A percentile compares a stretch with the other conserved stretches of the same genome.
These are phyloP conservation scores for Priapulus caudatus DNA, from an alignment of 2,888 invertebrate genomes.

Conservation along the genomic window DNA sequence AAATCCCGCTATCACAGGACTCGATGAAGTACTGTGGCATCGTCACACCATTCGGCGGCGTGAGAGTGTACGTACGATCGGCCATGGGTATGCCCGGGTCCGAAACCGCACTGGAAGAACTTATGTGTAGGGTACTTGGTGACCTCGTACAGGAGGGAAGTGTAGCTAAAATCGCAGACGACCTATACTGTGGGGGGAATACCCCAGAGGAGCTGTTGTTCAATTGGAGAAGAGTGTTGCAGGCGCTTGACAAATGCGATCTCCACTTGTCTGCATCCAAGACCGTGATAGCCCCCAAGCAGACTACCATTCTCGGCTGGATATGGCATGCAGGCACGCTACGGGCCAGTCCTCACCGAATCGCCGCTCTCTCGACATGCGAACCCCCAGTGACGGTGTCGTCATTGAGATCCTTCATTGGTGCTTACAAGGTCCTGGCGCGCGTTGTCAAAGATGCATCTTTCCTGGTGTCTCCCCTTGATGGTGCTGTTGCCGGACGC, in stretches of 20 bases:
- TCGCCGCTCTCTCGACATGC: slow-evolving; percentile 16
- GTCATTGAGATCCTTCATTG: slow-evolving; percentile 20
- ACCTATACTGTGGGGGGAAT: slow-evolving; percentile 22
- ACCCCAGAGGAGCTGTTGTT: slow-evolving; percentile 16
- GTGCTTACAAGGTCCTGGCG: slow-evolving; percentile 19
- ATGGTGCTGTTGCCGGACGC: slow-evolving; percentile 11
- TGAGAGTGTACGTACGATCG: slow-evolving; percentile 16
- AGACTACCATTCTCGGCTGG: too few relatives aligned
- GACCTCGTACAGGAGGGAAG: slow-evolving; percentile 18
- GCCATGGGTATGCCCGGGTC: slow-evolving; percentile 20
- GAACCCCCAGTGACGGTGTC: slow-evolving; percentile 16
- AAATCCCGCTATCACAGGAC: slow-evolving; percentile 17
- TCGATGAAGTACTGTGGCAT: slow-evolving; percentile 25
- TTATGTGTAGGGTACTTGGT: slow-evolving; percentile 14
- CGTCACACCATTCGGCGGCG: slow-evolving; percentile 19
- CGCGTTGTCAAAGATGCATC: slow-evolving; percentile 17
- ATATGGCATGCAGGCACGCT: slow-evolving; percentile 19
- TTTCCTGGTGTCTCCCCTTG: slow-evolving; percentile 12
- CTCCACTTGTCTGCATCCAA: slow-evolving; percentile 18
- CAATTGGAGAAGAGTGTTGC: slow-evolving; percentile 16
- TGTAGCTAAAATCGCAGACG: slow-evolving; percentile 22
- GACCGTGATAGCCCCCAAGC: slow-evolving; percentile 17
- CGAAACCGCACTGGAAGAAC: slow-evolving; percentile 20
- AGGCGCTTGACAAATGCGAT: slow-evolving; percentile 10
- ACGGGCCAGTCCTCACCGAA: slow-evolving; percentile 18